Conservation (phyloP, 1,140 invertebrate genomes). For the Penaeus japonicus region DNA sequence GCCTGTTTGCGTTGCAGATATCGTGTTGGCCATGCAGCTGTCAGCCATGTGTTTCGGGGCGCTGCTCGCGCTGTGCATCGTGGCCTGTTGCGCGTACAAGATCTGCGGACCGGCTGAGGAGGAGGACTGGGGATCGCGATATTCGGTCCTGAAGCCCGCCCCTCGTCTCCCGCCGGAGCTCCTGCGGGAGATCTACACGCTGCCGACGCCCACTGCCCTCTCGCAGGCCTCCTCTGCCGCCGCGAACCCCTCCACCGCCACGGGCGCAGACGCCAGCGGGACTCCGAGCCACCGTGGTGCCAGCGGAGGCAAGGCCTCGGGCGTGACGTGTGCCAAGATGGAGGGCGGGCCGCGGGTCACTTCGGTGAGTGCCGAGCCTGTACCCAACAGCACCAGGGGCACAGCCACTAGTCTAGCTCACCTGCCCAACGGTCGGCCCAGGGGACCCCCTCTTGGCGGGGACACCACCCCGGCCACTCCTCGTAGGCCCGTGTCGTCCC, state of each 20-base stretch:
- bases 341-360: conserved; percentile 15
- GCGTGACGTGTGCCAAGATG: not conserved
- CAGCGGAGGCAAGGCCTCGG: not conserved
- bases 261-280: not conserved
- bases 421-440: conserved; percentile 34
- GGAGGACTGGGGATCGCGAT: conserved; percentile 28
- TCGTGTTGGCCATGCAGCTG: conserved; percentile 47
- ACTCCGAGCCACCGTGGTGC: not conserved
- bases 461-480: conserved; percentile 1
- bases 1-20: conserved; percentile 23
- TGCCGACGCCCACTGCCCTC: not conserved
- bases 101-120: conserved; percentile 49
- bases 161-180: conserved; percentile 37
- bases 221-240: not conserved
- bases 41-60: conserved; percentile 48
- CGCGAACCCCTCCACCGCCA: not conserved
- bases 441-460: conserved; percentile 17
- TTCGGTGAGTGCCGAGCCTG: conserved; percentile 11
- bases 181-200: conserved; percentile 47
- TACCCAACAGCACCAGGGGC: not conserved
- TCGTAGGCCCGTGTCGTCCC: not conserved
- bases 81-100: conserved; percentile 51
- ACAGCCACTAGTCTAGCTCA: not conserved
- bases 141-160: conserved; percentile 16
- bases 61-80: conserved; percentile 36